Base-by-base conservation (phyloP, 2,888 invertebrate genomes). In the Pterostichus niger region DNA sequence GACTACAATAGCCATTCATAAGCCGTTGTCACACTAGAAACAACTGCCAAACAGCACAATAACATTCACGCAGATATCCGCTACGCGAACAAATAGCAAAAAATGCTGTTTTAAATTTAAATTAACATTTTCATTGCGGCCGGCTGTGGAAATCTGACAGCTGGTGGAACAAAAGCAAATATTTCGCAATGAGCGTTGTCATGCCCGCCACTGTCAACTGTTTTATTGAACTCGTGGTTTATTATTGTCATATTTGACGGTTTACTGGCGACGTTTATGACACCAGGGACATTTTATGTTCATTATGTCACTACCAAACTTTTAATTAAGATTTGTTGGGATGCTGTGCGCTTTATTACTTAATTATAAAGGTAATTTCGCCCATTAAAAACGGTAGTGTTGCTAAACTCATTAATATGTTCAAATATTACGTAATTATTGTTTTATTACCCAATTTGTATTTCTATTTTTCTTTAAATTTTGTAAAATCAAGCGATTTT, bases 321-420 rank as follows among this genome's bases (percentile, higher is more conserved):
- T 79, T 79, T 79, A 79, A 79, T 79, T 79, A 79, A 68, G 79
- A 79, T 79, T 79, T 79, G 52, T 49, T 46, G 79, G 79, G 78
- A 78, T 11, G 13, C 56, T 35, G 5, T 10, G 75, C 1, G 31
- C 52, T 79, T 79, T 79, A 79, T 79, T 79, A 68, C 79, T 79
- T 79, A 79, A 79, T 79, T 79, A 64, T 79, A 15, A 46, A 44
- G 15, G 49, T 68, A 64, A 79, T 79, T 68, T 64, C 0, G 24
- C 17, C 7, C 68, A 9, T 64, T 79, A 79, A 79, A 64, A 68
- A 59, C 61, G 56, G 35, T 15, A 56, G 9, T 9, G 40, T 40
- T 40, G 40, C 6, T 40, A 0, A 40, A 40, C 9, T 40, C 40
- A 9, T 6, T 40, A 7, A 9, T 40, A 7, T 40, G 40, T 40